phyloP scores from a whole-genome alignment of 2,797 vertebrate species.

The Enteromius radiatus region DNA sequence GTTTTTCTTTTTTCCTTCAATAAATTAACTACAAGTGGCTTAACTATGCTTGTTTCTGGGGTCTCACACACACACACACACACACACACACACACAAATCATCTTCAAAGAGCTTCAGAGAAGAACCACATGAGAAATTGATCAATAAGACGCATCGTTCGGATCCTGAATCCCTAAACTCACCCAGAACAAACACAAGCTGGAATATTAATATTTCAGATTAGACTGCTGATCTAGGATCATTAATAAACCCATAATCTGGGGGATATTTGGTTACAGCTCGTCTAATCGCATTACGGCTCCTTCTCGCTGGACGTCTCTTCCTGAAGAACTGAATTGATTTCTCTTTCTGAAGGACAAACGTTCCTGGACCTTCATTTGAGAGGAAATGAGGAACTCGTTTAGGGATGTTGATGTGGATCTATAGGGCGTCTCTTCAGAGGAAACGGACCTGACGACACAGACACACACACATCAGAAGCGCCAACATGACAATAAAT shows the following conservation, averaged over 20 bases:
- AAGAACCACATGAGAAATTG: background rate
- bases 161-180: background rate
- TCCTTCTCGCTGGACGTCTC: background rate
- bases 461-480: background rate
- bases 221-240: background rate
- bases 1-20: conserved; percentile 39
- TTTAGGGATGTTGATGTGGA: background rate
- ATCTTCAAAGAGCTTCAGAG: background rate
- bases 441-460: background rate
- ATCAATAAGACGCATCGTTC: background rate
- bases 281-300: background rate
- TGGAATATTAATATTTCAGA: background rate
- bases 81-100: background rate
- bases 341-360: background rate
- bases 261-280: background rate
- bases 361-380: background rate
- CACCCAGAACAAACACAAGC: background rate
- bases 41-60: conserved; percentile 44
- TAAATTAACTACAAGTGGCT: conserved; percentile 58
- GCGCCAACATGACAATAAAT: conserved; percentile 1
- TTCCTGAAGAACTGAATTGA: background rate
- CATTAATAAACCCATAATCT: background rate
- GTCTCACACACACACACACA: background rate
- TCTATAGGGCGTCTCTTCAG: background rate
- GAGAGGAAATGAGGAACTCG: background rate